Conservation (phyloP, 2,113 vertebrate species). For the Deroptyus accipitrinus region DNA sequence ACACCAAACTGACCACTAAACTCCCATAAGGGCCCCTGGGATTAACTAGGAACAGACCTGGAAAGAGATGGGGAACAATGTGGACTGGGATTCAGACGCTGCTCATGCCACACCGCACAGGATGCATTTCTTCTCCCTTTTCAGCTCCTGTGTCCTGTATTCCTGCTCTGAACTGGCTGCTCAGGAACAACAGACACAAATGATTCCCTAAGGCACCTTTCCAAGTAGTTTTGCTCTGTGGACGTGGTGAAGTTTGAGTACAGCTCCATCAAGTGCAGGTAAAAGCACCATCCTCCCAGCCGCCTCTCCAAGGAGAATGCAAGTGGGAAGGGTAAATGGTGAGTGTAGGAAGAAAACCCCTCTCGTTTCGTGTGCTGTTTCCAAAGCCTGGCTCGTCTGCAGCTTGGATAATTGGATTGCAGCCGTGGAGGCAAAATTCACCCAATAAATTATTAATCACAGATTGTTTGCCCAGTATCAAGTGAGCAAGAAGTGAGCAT, state of each 20-base stretch:
- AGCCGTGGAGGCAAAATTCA: not conserved
- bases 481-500: not conserved
- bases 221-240: not conserved
- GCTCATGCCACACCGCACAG: not conserved
- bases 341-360: not conserved
- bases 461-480: not conserved
- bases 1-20: not conserved
- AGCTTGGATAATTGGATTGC: not conserved
- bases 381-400: not conserved
- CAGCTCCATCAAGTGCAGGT: not conserved
- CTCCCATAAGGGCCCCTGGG: not conserved
- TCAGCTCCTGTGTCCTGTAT: not conserved
- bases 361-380: not conserved
- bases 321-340: not conserved
- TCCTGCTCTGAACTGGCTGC: not conserved
- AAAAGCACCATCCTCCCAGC: not conserved
- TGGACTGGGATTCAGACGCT: rapidly evolving
- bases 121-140: not conserved
- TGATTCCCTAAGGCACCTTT: not conserved
- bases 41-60: not conserved
- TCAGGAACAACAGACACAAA: not conserved
- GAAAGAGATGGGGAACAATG: not conserved
- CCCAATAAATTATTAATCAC: constrained; percentile 7
- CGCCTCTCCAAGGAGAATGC: not conserved
- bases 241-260: not conserved